phyloP scores from a whole-genome alignment of 2,113 vertebrate species.

The Tautogolabrus adspersus region DNA sequence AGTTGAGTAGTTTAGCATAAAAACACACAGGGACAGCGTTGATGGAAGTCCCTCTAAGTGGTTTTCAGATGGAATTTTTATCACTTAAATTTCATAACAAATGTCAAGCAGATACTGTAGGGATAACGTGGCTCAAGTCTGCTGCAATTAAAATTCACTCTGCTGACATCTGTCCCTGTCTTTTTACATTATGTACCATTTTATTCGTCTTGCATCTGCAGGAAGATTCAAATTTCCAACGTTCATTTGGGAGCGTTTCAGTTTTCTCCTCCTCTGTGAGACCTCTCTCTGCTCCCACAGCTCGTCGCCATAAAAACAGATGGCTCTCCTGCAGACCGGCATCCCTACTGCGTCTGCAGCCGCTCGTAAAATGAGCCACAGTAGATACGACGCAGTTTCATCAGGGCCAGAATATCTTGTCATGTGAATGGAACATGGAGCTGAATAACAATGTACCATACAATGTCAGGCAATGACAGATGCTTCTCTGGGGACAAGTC shows the following conservation, averaged over 20 bases:
- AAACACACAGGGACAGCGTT: neutral
- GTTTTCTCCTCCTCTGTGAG: conserved; percentile 8
- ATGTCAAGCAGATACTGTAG: neutral
- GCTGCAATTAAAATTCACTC: conserved; percentile 15
- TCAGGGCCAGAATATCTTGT: conserved; percentile 46
- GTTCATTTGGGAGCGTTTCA: neutral
- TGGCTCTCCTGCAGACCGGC: conserved; percentile 53
- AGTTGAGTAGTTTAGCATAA: neutral
- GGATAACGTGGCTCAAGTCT: neutral
- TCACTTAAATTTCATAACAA: neutral
- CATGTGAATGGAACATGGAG: conserved; percentile 46
- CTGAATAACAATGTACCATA: conserved; percentile 67
- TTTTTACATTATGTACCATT: neutral
- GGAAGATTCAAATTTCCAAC: neutral
- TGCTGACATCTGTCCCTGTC: neutral
- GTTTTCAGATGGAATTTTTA: neutral
- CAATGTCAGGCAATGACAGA: conserved; percentile 77
- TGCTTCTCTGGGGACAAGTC: conserved; percentile 32
- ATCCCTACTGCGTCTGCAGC: conserved; percentile 42
- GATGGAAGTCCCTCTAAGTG: neutral
- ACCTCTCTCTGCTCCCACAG: conserved; percentile 42
- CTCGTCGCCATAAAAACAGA: conserved; percentile 62
- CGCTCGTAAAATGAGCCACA: conserved; percentile 46
- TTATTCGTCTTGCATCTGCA: neutral
- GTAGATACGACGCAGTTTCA: conserved; percentile 38